Evolutionary conservation across 2,113 vertebrate genomes (phyloP).

Genomic region (Protobothrops flavoviridis): DNA sequence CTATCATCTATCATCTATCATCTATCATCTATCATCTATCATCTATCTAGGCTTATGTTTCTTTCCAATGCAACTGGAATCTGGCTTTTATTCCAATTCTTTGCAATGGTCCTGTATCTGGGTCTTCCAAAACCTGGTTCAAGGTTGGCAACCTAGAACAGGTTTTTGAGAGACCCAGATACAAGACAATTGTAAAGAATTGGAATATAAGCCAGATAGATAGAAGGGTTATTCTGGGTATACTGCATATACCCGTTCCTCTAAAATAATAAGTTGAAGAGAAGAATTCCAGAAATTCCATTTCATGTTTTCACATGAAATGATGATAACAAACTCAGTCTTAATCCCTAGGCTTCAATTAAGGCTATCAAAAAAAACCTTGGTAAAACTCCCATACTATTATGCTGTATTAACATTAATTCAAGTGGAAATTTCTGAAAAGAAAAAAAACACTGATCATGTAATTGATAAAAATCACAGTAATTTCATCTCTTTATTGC

Average conservation of each 20-base stretch:
- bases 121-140: not conserved
- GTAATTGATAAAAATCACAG: slow-evolving; percentile 41
- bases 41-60: not conserved
- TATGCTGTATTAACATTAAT: slow-evolving; percentile 1
- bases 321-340: not conserved
- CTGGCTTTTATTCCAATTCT: not conserved
- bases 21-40: too few species aligned
- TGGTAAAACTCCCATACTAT: slow-evolving; percentile 8
- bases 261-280: not conserved
- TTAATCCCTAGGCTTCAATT: not conserved
- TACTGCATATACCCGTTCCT: not conserved
- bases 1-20: not conserved
- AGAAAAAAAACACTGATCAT: slow-evolving; percentile 34
- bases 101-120: not conserved
- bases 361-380: slow-evolving; percentile 3
- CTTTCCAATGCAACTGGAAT: not conserved
- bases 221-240: not conserved
- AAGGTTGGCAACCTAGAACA: not conserved
- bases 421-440: slow-evolving; percentile 7
- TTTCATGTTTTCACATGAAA: not conserved
- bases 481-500: slow-evolving; percentile 32
- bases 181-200: not conserved
- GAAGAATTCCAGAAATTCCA: not conserved
- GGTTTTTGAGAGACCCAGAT: not conserved
- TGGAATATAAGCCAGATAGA: not conserved